Percentiles rank a stretch among this genome's conserved stretches.
phyloP scores from a whole-genome alignment of 1,140 invertebrate species.

The Sinonovacula constricta region DNA sequence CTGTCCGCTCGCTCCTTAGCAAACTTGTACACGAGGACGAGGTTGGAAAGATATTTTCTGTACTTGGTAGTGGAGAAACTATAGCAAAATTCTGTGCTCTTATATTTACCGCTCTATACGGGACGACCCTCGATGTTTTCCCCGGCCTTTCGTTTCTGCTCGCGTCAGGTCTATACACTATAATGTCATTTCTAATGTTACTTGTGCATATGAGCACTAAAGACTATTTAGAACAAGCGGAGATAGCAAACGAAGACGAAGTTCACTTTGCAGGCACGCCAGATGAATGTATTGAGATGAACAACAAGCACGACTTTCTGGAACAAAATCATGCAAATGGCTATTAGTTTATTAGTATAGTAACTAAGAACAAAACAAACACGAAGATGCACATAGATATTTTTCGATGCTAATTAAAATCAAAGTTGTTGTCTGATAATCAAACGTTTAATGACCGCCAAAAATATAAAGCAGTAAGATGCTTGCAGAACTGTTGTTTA shows the following conservation, averaged over 20 bases:
- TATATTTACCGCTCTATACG: constrained; percentile 46
- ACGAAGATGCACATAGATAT: too few relatives aligned
- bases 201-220: constrained; percentile 40
- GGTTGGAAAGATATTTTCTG: constrained; percentile 53
- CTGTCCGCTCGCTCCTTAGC: constrained; percentile 39
- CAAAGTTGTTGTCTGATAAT: too few relatives aligned
- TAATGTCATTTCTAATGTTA: constrained; percentile 47
- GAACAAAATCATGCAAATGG: constrained; percentile 1
- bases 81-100: constrained; percentile 50
- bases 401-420: too few relatives aligned
- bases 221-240: constrained; percentile 41
- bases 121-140: constrained; percentile 49
- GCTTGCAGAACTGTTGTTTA: too few relatives aligned
- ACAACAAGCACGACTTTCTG: constrained; percentile 4
- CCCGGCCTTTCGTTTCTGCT: constrained; percentile 45
- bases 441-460: too few relatives aligned
- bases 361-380: too few relatives aligned
- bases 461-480: too few relatives aligned
- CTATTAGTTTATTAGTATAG: too few relatives aligned
- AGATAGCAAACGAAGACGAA: constrained; percentile 16
- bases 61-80: constrained; percentile 48
- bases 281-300: constrained; percentile 46
- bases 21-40: constrained; percentile 51
- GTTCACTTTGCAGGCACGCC: constrained; percentile 11
- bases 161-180: constrained; percentile 40